Evolutionary conservation across 2,113 vertebrate species (phyloP).

Genomic region (Coptodon rendalli): DNA sequence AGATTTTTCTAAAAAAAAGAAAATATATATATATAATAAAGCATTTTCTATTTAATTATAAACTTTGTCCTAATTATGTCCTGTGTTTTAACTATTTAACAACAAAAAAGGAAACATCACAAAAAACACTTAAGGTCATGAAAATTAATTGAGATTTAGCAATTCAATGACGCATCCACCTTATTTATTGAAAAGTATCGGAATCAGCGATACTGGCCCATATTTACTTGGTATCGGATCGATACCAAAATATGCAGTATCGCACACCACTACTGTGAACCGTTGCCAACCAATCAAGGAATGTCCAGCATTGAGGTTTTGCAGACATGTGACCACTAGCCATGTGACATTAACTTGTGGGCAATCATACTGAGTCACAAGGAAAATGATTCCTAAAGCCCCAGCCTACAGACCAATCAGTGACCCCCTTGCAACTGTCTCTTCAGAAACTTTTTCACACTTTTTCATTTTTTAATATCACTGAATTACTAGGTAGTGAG

Average conservation of each 20-base stretch:
- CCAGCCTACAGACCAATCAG: background rate
- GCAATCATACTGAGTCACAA: background rate
- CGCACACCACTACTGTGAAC: fast-evolving
- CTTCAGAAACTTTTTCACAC: background rate
- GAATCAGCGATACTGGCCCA: background rate
- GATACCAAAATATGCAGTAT: background rate
- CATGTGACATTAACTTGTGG: background rate
- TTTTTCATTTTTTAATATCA: background rate
- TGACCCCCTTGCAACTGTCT: background rate
- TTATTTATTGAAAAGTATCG: background rate
- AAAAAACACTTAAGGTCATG: background rate
- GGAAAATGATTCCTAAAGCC: background rate
- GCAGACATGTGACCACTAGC: background rate
- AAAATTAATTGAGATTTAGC: background rate
- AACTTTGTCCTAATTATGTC: too few species aligned
- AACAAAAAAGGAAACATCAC: background rate
- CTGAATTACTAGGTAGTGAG: background rate
- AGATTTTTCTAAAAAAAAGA: background rate
- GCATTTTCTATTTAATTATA: too few species aligned
- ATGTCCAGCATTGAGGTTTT: background rate
- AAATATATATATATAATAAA: too few species aligned
- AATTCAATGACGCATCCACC: background rate
- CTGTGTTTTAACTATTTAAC: too few species aligned
- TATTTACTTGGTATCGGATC: background rate
- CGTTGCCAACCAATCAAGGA: background rate